Conservation (phyloP, 2,797 vertebrate genomes). For the Melanotaenia parkinsoni region DNA sequence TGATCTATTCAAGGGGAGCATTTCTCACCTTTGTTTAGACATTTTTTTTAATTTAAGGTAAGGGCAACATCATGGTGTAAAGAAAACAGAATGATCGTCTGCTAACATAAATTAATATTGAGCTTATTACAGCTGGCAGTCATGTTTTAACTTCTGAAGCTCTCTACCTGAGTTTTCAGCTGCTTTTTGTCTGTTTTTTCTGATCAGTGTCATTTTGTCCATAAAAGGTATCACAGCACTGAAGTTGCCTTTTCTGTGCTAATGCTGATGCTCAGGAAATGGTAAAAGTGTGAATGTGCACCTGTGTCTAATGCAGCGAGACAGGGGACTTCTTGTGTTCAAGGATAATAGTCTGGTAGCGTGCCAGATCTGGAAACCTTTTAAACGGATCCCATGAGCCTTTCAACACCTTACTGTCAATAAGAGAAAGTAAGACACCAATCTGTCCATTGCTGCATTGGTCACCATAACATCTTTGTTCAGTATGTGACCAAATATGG, state of each 20-base stretch:
- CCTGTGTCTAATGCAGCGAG: conserved; percentile 39
- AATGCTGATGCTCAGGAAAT: neutral
- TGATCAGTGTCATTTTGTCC: neutral
- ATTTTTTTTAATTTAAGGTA: conserved; percentile 19
- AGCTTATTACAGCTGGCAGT: conserved; percentile 13
- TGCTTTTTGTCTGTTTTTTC: conserved; percentile 9
- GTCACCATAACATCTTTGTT: neutral
- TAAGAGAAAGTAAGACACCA: conserved; percentile 11
- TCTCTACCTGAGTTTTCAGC: neutral
- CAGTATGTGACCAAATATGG: conserved; percentile 22
- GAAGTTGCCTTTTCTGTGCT: conserved; percentile 17
- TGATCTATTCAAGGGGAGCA: conserved; percentile 13
- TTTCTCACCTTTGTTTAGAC: conserved; percentile 20
- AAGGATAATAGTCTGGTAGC: conserved; percentile 34
- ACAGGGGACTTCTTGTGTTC: conserved; percentile 13
- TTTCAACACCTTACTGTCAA: conserved; percentile 32
- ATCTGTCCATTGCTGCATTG: too few relatives aligned
- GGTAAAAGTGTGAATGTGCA: neutral
- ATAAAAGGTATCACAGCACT: conserved; percentile 51
- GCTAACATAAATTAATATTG: neutral
- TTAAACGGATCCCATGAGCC: conserved; percentile 44
- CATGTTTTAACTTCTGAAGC: conserved; percentile 15
- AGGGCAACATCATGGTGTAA: neutral
- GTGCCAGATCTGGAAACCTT: conserved; percentile 43
- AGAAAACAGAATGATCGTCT: conserved; percentile 31